These are phyloP conservation scores for Pygocentrus nattereri DNA, from an alignment of 2,797 vertebrate genomes.

Conservation along the genomic window DNA sequence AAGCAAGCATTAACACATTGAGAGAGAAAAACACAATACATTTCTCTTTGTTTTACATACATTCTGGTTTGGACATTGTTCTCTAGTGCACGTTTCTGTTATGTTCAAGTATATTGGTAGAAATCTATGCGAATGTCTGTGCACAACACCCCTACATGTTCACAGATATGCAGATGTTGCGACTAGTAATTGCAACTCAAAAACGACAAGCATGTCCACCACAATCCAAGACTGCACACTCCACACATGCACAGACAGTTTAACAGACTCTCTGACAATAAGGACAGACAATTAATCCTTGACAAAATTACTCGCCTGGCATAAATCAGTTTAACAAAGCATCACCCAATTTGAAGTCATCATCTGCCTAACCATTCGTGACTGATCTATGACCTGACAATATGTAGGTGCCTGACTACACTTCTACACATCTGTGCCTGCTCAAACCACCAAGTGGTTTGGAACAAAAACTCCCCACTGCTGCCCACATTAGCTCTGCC, in stretches of 20 bases:
- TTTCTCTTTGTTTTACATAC: not conserved
- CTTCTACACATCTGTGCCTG: not conserved
- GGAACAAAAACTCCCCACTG: not conserved
- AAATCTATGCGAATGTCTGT: too few relatives aligned
- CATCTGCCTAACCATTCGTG: constrained; percentile 62
- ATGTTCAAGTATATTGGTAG: too few relatives aligned
- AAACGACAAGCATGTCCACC: constrained; percentile 41
- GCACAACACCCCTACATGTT: too few relatives aligned
- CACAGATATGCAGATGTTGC: too few relatives aligned
- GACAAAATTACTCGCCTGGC: constrained; percentile 57
- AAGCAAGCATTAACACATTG: too few relatives aligned
- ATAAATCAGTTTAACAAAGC: constrained; percentile 70
- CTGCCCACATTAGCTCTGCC: not conserved
- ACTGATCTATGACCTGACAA: constrained; percentile 60
- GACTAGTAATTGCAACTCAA: too few relatives aligned
- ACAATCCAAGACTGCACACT: constrained; percentile 6
- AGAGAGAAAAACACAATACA: too few relatives aligned
- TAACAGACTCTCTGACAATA: constrained; percentile 61
- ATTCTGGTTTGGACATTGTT: not conserved
- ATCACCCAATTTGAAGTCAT: constrained; percentile 66
- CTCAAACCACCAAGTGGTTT: not conserved
- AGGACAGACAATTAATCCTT: constrained; percentile 60
- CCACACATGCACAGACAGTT: constrained; percentile 45
- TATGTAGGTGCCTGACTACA: not conserved
- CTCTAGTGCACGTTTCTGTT: too few relatives aligned